Base-by-base conservation (phyloP, 2,888 invertebrate species). In the Podabrus alpinus region DNA sequence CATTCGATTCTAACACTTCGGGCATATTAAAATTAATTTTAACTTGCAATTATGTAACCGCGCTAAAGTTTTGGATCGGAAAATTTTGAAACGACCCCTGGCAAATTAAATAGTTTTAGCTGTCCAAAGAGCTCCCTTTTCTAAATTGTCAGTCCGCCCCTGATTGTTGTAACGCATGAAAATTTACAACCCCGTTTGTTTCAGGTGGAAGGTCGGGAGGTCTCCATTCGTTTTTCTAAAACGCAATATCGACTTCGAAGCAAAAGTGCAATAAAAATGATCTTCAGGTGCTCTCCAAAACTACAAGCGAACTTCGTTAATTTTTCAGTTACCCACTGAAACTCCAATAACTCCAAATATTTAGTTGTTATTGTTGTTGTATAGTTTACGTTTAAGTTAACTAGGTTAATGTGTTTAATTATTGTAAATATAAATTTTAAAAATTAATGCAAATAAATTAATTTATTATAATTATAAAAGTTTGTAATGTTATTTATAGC, bases 391-490 rank as follows among this genome's bases (percentile, higher is more conserved):
- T 45, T n/a, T 64, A 19, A 64, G 21, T 64, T 64, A 64, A 64
- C n/a, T 64, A 64, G 16, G 62, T 16, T 64, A 64, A 64, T 64
- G 17, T 19, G 17, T 19, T 64, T 19, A 64, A 64, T 64, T 64
- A 19, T 64, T n/a, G 13, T 19, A 19, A n/a, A 64, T 19, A 21
- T 64, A 64, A 64, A 64, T 64, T 64, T 7, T 19, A 64, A 19
- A 64, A 45, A n/a, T 45, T 45, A n/a, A 45, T 45, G 45, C 45
- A 45, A 45, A 61, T 75, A 72, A 75, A 72, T 72, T 75, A 69
- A 75, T 75, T 75, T 75, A 75, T 75, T 75, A 25, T 19, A 75
- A 60, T 24, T 71, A 73, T 69, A 73, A 66, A 68, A 61, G 45
- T 68, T 68, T 64, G 62, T 19, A 64, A 64, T 64, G 10, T 68